Conservation (phyloP, 2,113 vertebrate genomes). For the Hiodon alosoides region DNA sequence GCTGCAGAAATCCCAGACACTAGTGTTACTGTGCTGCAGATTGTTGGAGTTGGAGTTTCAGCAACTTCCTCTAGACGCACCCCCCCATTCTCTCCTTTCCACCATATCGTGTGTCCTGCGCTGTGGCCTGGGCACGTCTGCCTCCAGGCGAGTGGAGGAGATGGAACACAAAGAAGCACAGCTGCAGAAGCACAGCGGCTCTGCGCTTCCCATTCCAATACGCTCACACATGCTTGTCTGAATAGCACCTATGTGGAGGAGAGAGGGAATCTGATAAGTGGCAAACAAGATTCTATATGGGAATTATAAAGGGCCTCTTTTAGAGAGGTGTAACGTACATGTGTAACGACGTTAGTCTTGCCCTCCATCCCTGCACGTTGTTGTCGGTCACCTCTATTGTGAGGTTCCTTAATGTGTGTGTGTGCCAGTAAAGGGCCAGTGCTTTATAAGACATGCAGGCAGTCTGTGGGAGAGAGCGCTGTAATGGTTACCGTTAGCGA, state of each 20-base stretch:
- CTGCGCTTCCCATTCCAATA: constrained; percentile 16
- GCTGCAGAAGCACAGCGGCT: constrained; percentile 14
- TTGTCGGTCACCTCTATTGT: too few relatives aligned
- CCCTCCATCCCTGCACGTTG: too few relatives aligned
- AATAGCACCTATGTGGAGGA: too few relatives aligned
- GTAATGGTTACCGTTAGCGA: not conserved
- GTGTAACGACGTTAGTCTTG: too few relatives aligned
- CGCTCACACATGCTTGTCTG: constrained; percentile 24
- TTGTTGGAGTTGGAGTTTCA: not conserved
- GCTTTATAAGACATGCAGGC: too few relatives aligned
- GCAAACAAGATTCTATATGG: too few relatives aligned
- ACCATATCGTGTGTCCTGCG: not conserved
- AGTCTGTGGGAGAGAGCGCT: too few relatives aligned
- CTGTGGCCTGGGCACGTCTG: not conserved
- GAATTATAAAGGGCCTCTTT: too few relatives aligned
- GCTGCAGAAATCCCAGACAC: not conserved
- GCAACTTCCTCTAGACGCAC: not conserved
- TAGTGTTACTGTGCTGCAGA: not conserved
- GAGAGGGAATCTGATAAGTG: too few relatives aligned
- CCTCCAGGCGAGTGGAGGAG: constrained; percentile 20
- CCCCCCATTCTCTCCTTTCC: not conserved
- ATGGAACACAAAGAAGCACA: constrained; percentile 19
- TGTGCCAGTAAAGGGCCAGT: too few relatives aligned
- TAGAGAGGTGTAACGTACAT: too few relatives aligned
- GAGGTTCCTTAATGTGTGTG: too few relatives aligned